Evolutionary conservation across 2,113 vertebrate genomes (phyloP), one percentile per base, ranked within the genome.

Genomic region (Uria lomvia): DNA sequence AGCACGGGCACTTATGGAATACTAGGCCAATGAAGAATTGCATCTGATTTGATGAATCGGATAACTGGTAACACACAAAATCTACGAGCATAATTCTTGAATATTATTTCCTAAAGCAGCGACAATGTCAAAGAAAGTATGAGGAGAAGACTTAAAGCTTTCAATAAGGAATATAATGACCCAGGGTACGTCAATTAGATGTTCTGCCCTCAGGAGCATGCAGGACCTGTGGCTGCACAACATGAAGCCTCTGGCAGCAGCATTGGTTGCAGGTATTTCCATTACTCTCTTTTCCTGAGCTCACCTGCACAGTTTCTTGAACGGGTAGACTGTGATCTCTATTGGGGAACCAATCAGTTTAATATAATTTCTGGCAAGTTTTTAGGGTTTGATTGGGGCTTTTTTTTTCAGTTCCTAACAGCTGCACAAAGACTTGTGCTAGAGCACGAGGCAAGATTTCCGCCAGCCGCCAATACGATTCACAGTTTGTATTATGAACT

Each of bases 371-470:
- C 17, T 67, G 18, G 22, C 22, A 88, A 19, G 2, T 5, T 82
- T 88, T 84, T 40, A 36, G 13, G 3, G 2, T 42, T 86, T 70
- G 2, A 1, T 36, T 79, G 12, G 2, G 5, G 6, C 27, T 47
- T 5, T 15, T 53, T 53, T 53, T 72, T 26, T 43, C 8, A 74
- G 78, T 88, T 90, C 80, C 90, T 84, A 96, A 87, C 29, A 86
- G 52, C 42, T 96, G 42, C 66, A 59, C 38, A 68, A 87, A 79
- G 82, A 72, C 78, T 92, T 71, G 50, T 94, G 26, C 66, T 62
- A 47, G 15, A 73, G 27, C 3, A 6, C 1, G 1, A 36, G 20
- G 7, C 29, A 42, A 56, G 19, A 52, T 80, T 80, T 85, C 22
- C 62, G 27, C 27, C 56, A 75, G 8, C 21, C 53, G 19, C 23